Conservation (phyloP, 2,113 vertebrate genomes). For the Periophthalmus modestus region DNA sequence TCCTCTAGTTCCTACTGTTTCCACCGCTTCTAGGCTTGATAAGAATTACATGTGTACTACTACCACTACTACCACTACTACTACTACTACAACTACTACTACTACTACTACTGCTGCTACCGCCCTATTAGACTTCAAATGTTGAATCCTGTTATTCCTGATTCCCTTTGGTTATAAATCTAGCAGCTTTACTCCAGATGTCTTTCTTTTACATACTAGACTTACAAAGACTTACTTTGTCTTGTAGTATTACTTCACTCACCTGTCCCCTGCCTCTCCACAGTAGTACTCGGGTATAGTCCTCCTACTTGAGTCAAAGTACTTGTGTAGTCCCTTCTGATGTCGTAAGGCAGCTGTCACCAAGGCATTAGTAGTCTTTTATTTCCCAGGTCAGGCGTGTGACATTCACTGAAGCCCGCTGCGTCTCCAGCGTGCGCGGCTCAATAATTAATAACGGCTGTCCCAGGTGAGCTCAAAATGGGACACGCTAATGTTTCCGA, state of each 20-base stretch:
- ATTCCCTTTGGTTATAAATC: no score
- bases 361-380: constrained; percentile 87
- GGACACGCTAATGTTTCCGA: constrained; percentile 91
- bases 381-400: constrained; percentile 89
- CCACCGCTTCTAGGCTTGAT: no score
- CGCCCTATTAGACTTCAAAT: no score
- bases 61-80: no score
- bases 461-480: constrained; percentile 96
- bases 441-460: constrained; percentile 97
- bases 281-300: neutral
- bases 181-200: no score
- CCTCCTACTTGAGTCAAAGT: neutral
- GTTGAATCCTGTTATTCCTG: neutral
- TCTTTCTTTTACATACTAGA: no score
- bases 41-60: no score
- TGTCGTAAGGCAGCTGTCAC: constrained; percentile 75
- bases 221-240: no score
- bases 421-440: constrained; percentile 88
- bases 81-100: no score
- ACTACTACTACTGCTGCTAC: no score
- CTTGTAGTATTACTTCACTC: no score
- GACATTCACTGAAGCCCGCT: constrained; percentile 87
- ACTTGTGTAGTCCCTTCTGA: neutral
- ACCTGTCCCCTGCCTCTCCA: neutral
- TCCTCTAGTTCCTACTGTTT: no score